These are phyloP conservation scores for Geophilus truncorum DNA, from an alignment of 2,888 invertebrate species.

Conservation along the genomic window DNA sequence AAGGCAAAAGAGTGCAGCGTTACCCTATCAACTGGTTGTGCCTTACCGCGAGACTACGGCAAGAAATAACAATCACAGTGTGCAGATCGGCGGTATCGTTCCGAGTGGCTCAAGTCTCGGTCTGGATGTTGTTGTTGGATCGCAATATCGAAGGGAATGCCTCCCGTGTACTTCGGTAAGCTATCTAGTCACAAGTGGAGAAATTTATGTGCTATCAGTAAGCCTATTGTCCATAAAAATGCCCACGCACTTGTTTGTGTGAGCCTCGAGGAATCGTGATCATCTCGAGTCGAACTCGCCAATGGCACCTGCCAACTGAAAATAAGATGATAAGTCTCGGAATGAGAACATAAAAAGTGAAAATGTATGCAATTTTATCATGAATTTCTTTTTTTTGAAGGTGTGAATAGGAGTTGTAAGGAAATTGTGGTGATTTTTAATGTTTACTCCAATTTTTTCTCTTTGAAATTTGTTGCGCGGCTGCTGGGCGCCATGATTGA, in stretches of 20 bases:
- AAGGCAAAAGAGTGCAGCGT: background rate
- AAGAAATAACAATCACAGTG: background rate
- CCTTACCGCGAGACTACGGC: background rate
- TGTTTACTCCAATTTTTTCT: background rate
- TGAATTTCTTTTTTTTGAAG: background rate
- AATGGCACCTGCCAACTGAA: constrained; percentile 6
- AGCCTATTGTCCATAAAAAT: constrained; percentile 30
- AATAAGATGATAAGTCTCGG: background rate
- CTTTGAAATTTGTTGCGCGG: background rate
- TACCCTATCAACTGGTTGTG: background rate
- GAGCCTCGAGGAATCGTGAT: constrained; percentile 12
- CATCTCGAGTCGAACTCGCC: constrained; percentile 16
- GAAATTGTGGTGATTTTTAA: background rate
- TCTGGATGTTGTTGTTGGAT: background rate
- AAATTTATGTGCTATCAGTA: constrained; percentile 30
- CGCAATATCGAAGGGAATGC: constrained; percentile 28
- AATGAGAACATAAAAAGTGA: constrained; percentile 15
- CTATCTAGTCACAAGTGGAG: constrained; percentile 18
- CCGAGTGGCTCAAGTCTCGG: background rate
- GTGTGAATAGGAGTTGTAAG: background rate
- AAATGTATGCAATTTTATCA: background rate
- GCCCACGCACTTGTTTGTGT: constrained; percentile 27
- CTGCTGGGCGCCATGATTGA: constrained; percentile 21
- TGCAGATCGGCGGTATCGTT: background rate
- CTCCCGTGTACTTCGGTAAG: constrained; percentile 10